A percentile compares a stretch with the other conserved stretches of the same genome.
phyloP scores from a whole-genome alignment of 2,113 vertebrate genomes.

The Corynorhinus townsendii region DNA sequence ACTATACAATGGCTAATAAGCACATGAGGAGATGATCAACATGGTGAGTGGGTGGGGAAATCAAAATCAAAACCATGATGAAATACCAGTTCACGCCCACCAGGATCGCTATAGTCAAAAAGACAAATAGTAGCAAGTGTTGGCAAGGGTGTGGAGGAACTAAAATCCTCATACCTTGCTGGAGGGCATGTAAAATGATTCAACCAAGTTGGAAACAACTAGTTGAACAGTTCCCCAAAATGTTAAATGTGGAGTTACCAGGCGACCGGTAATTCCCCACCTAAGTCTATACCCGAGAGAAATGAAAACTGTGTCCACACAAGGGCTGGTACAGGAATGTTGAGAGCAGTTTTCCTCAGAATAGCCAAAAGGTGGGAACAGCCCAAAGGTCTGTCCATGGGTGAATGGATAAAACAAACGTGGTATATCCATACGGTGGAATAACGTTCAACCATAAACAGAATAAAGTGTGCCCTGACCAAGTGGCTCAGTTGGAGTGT shows the following conservation, averaged over 20 bases:
- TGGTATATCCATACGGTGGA: accelerated
- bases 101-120: accelerated
- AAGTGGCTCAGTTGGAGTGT: not conserved
- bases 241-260: not conserved
- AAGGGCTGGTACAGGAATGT: no score
- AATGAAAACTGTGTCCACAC: not conserved
- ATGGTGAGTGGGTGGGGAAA: not conserved
- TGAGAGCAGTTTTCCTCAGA: not conserved
- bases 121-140: accelerated
- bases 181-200: not conserved
- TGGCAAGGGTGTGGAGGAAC: not conserved
- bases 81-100: not conserved
- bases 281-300: not conserved
- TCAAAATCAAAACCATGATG: not conserved
- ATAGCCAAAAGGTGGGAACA: not conserved
- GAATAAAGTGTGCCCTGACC: not conserved
- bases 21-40: not conserved
- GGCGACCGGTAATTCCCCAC: not conserved
- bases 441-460: not conserved
- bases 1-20: not conserved
- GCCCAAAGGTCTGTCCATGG: accelerated
- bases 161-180: accelerated
- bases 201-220: not conserved
- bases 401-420: not conserved
- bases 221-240: not conserved